A percentile compares a stretch with the other conserved stretches of the same genome.
Conservation (phyloP, 2,888 invertebrate genomes). For the Drosophila gaucha region DNA sequence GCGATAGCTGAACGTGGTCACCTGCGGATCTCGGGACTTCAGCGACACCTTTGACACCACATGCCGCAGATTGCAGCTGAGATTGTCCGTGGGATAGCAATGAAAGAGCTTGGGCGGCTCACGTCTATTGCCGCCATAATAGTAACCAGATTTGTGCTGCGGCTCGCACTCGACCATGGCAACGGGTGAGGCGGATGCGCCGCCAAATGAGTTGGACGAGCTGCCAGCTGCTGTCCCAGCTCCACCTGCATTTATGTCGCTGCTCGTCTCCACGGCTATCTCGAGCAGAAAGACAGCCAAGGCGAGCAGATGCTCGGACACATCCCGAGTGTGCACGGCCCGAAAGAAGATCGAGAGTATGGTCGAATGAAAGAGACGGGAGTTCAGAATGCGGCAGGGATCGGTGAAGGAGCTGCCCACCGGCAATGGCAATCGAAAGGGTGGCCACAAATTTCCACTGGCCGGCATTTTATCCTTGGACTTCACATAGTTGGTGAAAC, state of each 20-base stretch:
- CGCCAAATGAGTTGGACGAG: not conserved
- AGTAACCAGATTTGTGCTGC: constrained; percentile 70
- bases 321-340: constrained; percentile 90
- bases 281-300: constrained; percentile 94
- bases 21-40: constrained; percentile 86
- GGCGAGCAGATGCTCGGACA: constrained; percentile 95
- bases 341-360: constrained; percentile 93
- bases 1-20: constrained; percentile 86
- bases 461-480: constrained; percentile 87
- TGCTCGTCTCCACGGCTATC: constrained; percentile 88
- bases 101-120: constrained; percentile 85
- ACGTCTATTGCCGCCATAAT: constrained; percentile 69
- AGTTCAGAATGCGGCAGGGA: constrained; percentile 85
- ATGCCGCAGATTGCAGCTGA: constrained; percentile 91
- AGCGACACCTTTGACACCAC: constrained; percentile 88
- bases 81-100: constrained; percentile 90
- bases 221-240: not conserved
- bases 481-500: constrained; percentile 92
- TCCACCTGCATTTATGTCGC: constrained; percentile 57
- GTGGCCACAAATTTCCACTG: constrained; percentile 90
- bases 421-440: constrained; percentile 90
- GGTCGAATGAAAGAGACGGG: constrained; percentile 84
- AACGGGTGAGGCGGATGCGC: constrained; percentile 32
- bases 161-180: constrained; percentile 81
- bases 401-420: constrained; percentile 89